Conservation (phyloP, 2,797 vertebrate species). For the Poeciliopsis presidionis region DNA sequence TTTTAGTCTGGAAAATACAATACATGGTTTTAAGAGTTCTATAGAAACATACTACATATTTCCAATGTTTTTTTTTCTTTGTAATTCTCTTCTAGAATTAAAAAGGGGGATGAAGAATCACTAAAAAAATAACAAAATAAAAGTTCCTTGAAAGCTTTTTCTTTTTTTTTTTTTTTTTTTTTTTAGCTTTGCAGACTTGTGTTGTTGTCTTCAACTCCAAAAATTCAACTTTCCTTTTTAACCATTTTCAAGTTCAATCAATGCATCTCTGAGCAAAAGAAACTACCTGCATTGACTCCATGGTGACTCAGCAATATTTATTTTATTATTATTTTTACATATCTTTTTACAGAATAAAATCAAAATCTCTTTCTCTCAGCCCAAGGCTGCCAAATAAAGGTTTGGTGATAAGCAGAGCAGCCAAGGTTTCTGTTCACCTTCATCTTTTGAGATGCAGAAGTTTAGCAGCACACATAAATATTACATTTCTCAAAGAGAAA, state of each 20-base stretch:
- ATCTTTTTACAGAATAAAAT: conserved; percentile 24
- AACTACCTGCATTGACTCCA: conserved; percentile 14
- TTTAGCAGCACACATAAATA: conserved; percentile 39
- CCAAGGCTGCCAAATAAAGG: conserved; percentile 15
- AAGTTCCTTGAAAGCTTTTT: background rate
- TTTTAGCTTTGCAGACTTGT: background rate
- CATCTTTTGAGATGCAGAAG: conserved; percentile 7
- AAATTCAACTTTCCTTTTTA: conserved; percentile 16
- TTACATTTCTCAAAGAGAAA: conserved; percentile 2
- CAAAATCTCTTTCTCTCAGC: conserved; percentile 8
- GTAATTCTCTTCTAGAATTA: background rate
- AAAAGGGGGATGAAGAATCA: background rate
- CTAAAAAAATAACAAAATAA: background rate
- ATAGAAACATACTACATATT: background rate
- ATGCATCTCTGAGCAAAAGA: background rate
- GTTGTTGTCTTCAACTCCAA: background rate
- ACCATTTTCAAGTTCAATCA: conserved; percentile 6
- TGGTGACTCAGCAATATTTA: background rate
- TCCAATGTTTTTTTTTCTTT: background rate
- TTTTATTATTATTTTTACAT: too few relatives aligned
- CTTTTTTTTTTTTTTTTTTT: too few relatives aligned
- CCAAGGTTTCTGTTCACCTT: background rate
- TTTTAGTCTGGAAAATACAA: too few relatives aligned
- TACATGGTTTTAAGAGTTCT: too few relatives aligned
- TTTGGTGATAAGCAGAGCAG: background rate